These are phyloP conservation scores for Miltochrista miniata DNA, from an alignment of 2,888 invertebrate species.

Conservation along the genomic window DNA sequence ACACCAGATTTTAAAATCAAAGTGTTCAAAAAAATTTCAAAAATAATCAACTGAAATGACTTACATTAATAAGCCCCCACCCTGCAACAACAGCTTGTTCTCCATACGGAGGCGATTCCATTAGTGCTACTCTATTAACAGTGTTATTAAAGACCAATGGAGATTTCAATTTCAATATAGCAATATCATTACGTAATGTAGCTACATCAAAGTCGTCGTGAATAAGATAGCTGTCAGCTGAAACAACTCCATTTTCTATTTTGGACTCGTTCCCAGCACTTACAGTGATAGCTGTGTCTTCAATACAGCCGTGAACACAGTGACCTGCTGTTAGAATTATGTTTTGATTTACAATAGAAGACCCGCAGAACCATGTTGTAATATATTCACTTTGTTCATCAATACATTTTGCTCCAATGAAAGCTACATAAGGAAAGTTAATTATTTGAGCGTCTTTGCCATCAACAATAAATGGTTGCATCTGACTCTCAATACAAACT, in stretches of 20 bases:
- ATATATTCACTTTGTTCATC: background rate
- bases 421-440: conserved; percentile 5
- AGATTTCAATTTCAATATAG: conserved; percentile 26
- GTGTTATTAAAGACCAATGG: conserved; percentile 33
- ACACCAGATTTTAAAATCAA: too few relatives aligned
- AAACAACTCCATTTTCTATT: background rate
- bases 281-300: background rate
- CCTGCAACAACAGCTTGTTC: conserved; percentile 43
- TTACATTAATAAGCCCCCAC: conserved; percentile 54
- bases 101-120: conserved; percentile 9
- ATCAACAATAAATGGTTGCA: conserved; percentile 4
- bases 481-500: background rate
- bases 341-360: conserved; percentile 40
- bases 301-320: conserved; percentile 23
- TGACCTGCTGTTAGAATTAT: conserved; percentile 43
- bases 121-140: conserved; percentile 45
- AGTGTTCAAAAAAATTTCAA: background rate
- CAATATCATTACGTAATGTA: conserved; percentile 42
- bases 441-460: background rate
- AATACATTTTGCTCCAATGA: background rate
- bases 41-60: conserved; percentile 12
- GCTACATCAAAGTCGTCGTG: conserved; percentile 32
- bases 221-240: background rate
- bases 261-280: conserved; percentile 15
- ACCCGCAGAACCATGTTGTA: conserved; percentile 34